These are phyloP conservation scores for Caenorhabditis sp. DNA, from an alignment of 2,888 invertebrate species.

Conservation along the genomic window DNA sequence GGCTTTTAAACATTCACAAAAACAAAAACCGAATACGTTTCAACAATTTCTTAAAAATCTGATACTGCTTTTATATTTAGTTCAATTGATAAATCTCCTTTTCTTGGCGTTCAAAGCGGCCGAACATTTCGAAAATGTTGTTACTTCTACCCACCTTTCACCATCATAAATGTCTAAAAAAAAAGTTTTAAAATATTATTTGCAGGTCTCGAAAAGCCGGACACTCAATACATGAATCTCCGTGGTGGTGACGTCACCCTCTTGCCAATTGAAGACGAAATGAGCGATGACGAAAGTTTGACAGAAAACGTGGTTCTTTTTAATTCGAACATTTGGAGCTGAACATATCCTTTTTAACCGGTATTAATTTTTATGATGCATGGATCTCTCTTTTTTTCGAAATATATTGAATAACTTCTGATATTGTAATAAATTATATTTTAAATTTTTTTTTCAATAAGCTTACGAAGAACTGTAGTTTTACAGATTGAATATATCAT, in stretches of 20 bases:
- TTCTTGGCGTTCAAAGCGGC: too few species aligned
- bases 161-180: neutral
- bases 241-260: conserved; percentile 24
- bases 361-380: neutral
- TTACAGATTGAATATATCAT: too few species aligned
- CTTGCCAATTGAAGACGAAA: conserved; percentile 36
- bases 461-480: too few species aligned
- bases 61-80: too few species aligned
- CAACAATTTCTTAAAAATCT: too few species aligned
- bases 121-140: too few species aligned
- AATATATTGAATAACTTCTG: neutral
- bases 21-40: too few species aligned
- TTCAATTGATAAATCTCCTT: too few species aligned
- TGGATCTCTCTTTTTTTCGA: neutral
- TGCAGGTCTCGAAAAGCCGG: conserved; percentile 17
- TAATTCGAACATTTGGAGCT: conserved; percentile 35
- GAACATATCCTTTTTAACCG: neutral
- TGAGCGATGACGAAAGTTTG: conserved; percentile 41
- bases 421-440: neutral
- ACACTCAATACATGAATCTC: conserved; percentile 9
- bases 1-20: too few species aligned
- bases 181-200: neutral
- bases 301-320: neutral
- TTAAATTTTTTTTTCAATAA: neutral
- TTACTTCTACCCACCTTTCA: too few species aligned